Conservation (phyloP, 2,888 invertebrate genomes). For the Drosophila kokeensis region DNA sequence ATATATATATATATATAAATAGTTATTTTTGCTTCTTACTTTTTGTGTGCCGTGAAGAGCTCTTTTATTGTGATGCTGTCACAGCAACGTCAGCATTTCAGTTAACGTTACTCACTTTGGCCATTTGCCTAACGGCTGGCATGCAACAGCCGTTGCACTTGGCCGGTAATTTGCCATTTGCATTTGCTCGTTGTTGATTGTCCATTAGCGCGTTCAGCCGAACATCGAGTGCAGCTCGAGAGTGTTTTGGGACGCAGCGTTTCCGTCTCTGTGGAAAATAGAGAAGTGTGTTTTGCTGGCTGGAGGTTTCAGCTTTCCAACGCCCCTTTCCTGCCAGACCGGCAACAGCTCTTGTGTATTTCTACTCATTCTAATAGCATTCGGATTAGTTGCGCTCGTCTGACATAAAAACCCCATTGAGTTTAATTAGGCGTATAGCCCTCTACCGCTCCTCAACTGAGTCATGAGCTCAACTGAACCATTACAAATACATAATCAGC, state of each 20-base stretch:
- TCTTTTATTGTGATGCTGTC: conserved; percentile 6
- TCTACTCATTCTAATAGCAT: conserved; percentile 19
- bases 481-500: conserved; percentile 44
- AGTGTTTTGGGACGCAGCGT: conserved; percentile 24
- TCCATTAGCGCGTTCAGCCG: conserved; percentile 69
- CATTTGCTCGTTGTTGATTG: conserved; percentile 61
- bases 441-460: conserved; percentile 41
- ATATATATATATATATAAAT: neutral
- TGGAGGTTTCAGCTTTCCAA: conserved; percentile 65
- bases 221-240: conserved; percentile 41
- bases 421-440: conserved; percentile 68
- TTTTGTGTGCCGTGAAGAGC: neutral
- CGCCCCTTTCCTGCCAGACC: conserved; percentile 37
- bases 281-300: conserved; percentile 5
- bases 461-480: conserved; percentile 44
- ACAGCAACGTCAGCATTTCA: conserved; percentile 2
- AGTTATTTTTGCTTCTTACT: neutral
- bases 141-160: conserved; percentile 48
- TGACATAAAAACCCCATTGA: conserved; percentile 63
- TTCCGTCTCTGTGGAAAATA: conserved; percentile 13
- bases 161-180: conserved; percentile 61
- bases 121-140: conserved; percentile 48
- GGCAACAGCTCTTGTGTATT: conserved; percentile 18
- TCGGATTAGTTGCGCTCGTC: conserved; percentile 31
- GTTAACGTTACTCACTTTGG: conserved; percentile 3